These are phyloP conservation scores for Tachuris rubrigastra DNA, from an alignment of 2,113 vertebrate species.

Conservation along the genomic window DNA sequence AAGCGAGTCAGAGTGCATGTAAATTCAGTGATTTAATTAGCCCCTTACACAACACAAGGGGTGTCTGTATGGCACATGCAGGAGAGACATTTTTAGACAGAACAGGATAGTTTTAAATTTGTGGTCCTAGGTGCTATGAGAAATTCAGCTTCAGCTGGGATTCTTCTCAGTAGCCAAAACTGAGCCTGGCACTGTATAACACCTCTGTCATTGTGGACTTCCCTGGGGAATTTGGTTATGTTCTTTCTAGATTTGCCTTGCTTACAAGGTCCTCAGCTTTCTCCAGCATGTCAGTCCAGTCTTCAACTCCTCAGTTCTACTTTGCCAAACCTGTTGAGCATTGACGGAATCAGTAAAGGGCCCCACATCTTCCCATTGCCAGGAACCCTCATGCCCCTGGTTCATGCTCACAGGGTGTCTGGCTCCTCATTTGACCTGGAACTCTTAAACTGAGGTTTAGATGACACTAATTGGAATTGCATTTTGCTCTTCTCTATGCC, in stretches of 20 bases:
- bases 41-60: neutral
- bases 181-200: neutral
- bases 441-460: neutral
- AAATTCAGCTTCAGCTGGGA: neutral
- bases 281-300: fast-evolving
- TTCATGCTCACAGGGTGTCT: neutral
- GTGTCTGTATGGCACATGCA: fast-evolving
- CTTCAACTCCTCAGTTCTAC: neutral
- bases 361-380: fast-evolving
- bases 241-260: neutral
- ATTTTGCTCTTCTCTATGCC: neutral
- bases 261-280: neutral
- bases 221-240: fast-evolving
- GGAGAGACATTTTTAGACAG: neutral
- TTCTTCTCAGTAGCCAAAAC: neutral
- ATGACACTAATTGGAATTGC: neutral
- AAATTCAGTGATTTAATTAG: neutral
- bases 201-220: neutral
- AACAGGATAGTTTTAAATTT: neutral
- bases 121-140: neutral
- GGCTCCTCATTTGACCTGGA: neutral
- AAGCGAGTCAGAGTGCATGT: neutral
- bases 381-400: neutral
- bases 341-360: fast-evolving
- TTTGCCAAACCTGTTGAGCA: neutral